Percentiles rank a stretch among this genome's conserved stretches.
Evolutionary conservation across 2,888 invertebrate genomes (phyloP).

Genomic region (Melanostoma mellinum): DNA sequence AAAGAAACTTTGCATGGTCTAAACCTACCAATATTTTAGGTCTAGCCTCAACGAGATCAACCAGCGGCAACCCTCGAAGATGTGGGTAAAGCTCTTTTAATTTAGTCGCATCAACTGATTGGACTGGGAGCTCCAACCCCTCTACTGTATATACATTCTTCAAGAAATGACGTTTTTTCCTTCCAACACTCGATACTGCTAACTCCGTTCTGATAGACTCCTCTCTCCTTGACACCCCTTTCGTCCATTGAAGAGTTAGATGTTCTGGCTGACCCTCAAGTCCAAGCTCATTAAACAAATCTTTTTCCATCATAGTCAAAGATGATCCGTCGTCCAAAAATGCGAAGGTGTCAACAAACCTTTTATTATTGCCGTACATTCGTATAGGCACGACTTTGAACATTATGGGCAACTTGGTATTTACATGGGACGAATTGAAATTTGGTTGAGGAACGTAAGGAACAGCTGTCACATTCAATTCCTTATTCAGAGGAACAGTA

Average conservation of each 20-base stretch:
- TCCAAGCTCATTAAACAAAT: constrained; percentile 4
- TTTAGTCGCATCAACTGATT: background rate
- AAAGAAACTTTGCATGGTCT: constrained; percentile 11
- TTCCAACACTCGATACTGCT: constrained; percentile 4
- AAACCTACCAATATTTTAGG: constrained; percentile 12
- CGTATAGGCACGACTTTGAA: background rate
- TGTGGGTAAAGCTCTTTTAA: constrained; percentile 1
- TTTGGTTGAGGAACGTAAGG: background rate
- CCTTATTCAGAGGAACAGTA: background rate
- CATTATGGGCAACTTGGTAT: background rate
- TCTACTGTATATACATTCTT: constrained; percentile 7
- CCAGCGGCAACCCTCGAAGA: constrained; percentile 5
- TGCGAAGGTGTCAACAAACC: background rate
- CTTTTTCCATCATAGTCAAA: constrained; percentile 9
- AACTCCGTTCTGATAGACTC: background rate
- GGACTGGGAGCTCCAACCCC: constrained; percentile 1
- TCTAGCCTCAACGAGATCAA: constrained; percentile 1
- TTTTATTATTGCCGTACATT: background rate
- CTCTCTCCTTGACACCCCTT: background rate
- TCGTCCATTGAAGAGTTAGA: background rate
- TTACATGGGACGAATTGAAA: background rate
- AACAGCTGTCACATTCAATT: too few species aligned
- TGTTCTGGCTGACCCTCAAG: background rate
- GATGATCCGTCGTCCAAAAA: background rate
- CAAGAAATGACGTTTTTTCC: constrained; percentile 1